Base-by-base conservation (phyloP, 2,797 vertebrate genomes). In the Brachyrhaphis roseni region DNA sequence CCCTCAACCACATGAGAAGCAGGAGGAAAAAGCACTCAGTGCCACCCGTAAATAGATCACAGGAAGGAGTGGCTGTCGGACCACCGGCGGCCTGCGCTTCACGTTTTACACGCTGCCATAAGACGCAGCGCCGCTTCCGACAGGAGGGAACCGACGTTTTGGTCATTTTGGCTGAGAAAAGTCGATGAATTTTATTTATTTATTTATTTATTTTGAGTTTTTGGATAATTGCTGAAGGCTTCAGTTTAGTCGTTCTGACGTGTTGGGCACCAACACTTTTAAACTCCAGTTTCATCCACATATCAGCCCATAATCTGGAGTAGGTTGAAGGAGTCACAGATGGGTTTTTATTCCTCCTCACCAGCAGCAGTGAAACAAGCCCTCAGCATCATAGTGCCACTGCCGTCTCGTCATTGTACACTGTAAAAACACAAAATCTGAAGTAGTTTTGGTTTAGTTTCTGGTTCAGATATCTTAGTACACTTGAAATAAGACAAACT, bases 1-100 rank as follows among this genome's bases (percentile, higher is more conserved):
- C 90, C 88, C 91, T 87, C 36, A 3, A 84, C 93, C 92, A 91
- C 92, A 91, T 89, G 71, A 92, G 80, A 90, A 77, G 76, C 23
- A 46, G 26, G 41, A 71, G 74, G 55, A 80, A 83, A 79, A 86
- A 78, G 76, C 72, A 74, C 43, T 34, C 75, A 71, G 73, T 72
- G 72, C 87, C 79, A 74, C 68, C 81, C 82, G 82, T 80, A 91
- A 93, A 92, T 92, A 91, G 88, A 90, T 85, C 88, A 81, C 39
- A 92, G 85, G 53, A 51, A 43, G 49, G 8, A 57, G 75, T 62
- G 82, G 13, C 39, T 78, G 64, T 47, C 66, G 36, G 86, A 84
- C 86, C 80, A 62, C 75, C 81, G 46, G 85, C 49, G 76, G 64
- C 73, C 84, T 83, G 86, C 62, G 74, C 78, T 84, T 86, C 83